Evolutionary conservation across 37 sponge, comb jelly and placozoan species (phyloP), one percentile per base, ranked within the genome.

Genomic region (Lycopodina hypogea): DNA sequence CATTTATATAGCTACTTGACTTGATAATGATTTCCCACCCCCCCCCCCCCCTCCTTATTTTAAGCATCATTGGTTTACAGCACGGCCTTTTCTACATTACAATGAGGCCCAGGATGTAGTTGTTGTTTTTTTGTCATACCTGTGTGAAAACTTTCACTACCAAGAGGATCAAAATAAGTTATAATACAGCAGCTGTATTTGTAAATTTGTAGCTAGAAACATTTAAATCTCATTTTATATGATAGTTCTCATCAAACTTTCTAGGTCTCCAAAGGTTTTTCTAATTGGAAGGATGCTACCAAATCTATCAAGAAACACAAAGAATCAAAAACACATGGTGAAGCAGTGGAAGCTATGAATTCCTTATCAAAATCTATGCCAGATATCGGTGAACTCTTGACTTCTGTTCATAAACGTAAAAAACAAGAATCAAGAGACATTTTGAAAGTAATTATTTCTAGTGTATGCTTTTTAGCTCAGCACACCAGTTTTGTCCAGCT

Each of bases 271-370:
- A 81, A 45, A 66, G 82, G 76, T 37, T 77, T 58, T 51, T 71
- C 37, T 52, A 72, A 78, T 59, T 86, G 79, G 79, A 78, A 89
- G 67, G 82, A 93, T 83, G 87, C 87, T 19, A 93, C 87, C 21
- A 69, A 12, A 11, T n/a, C 32, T 30, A 81, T 93, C 94, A 77
- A 89, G 60, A 93, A 83, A 55, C 94, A 93, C 72, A 59, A 57
- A 26, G 74, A 85, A 66, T 89, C 83, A 26, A 83, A 79, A 75
- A 38, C 68, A 60, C 87, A 93, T 74, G 35, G 3, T 64, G 84
- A 86, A 69, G 90, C 90, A 60, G 84, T 93, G 62, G 75, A 93
- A 74, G 87, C 76, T 81, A 68, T 83, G 68, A 84, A 81, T 26
- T 81, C 51, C 34, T 60, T 86, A 57, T 84, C 87, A 75, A 82